Percentiles rank a stretch among this genome's conserved stretches.
Conservation (phyloP, 2,113 vertebrate genomes). For the Tenebrosternarchus preto region DNA sequence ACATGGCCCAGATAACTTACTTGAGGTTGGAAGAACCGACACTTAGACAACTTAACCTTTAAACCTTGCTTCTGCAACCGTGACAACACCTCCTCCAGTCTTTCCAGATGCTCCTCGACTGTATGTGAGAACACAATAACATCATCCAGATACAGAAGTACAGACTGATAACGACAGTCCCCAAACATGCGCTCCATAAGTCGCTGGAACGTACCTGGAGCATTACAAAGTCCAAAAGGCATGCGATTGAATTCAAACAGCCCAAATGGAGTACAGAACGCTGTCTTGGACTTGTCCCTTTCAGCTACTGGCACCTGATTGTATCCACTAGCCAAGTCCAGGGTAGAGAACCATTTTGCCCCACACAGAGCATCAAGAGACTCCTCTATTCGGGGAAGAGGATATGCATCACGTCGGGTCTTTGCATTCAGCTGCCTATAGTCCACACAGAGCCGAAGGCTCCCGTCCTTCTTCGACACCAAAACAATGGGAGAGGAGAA, state of each 20-base stretch:
- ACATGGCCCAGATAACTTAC: constrained; percentile 31
- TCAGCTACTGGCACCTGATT: constrained; percentile 23
- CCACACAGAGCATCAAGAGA: background rate
- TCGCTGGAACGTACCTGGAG: background rate
- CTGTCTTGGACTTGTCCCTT: constrained; percentile 13
- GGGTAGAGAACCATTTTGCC: constrained; percentile 15
- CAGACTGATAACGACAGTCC: constrained; percentile 14
- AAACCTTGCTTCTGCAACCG: background rate
- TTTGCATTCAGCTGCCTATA: constrained; percentile 16
- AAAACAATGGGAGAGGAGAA: constrained; percentile 18
- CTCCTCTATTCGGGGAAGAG: background rate
- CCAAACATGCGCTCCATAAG: constrained; percentile 37
- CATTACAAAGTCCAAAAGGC: constrained; percentile 1
- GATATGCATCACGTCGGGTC: constrained; percentile 1
- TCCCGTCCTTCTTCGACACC: constrained; percentile 21
- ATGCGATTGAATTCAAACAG: background rate
- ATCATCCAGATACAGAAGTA: constrained; percentile 26
- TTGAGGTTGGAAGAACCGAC: constrained; percentile 3
- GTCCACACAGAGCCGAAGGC: background rate
- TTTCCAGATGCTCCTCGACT: constrained; percentile 22
- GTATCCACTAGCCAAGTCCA: constrained; percentile 15
- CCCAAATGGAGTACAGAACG: constrained; percentile 9
- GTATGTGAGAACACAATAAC: constrained; percentile 5
- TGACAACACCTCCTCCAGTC: constrained; percentile 12
- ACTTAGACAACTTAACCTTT: constrained; percentile 35